phyloP scores from a whole-genome alignment of 2,888 invertebrate genomes.

The Trissoscelio sp. region DNA sequence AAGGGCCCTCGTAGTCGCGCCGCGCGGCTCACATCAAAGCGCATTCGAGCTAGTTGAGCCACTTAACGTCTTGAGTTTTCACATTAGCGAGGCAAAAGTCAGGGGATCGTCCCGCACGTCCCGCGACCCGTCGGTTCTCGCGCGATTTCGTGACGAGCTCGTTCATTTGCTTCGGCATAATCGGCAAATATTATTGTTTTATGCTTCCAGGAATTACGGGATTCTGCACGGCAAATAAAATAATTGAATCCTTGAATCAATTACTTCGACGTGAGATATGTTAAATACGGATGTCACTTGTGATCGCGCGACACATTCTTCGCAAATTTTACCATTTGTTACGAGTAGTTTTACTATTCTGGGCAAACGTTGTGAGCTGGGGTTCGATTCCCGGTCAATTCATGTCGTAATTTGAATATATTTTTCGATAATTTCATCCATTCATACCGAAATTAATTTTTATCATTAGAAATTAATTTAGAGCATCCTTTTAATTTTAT shows the following conservation, averaged over 20 bases:
- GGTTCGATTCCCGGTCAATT: too few relatives aligned
- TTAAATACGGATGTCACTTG: slow-evolving; percentile 34
- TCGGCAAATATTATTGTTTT: slow-evolving; percentile 68
- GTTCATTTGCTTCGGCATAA: slow-evolving; percentile 65
- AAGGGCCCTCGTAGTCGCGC: slow-evolving; percentile 66
- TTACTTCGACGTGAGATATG: slow-evolving; percentile 42
- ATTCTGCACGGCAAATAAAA: slow-evolving; percentile 40
- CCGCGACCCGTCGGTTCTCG: slow-evolving; percentile 49
- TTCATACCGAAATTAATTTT: too few relatives aligned
- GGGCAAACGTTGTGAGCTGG: too few relatives aligned
- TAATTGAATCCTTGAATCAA: slow-evolving; percentile 65
- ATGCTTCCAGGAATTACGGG: slow-evolving; percentile 58
- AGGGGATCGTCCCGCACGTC: slow-evolving; percentile 69
- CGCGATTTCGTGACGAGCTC: slow-evolving; percentile 66
- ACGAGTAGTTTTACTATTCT: too few relatives aligned
- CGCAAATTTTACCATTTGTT: too few relatives aligned
- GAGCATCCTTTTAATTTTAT: too few relatives aligned
- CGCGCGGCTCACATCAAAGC: slow-evolving; percentile 80
- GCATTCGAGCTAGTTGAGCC: slow-evolving; percentile 82
- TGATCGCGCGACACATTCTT: too few relatives aligned
- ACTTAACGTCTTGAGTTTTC: slow-evolving; percentile 83
- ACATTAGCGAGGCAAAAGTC: slow-evolving; percentile 83
- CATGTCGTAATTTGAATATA: too few relatives aligned
- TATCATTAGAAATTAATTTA: too few relatives aligned
- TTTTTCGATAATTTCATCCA: too few relatives aligned